Percentiles rank a stretch among this genome's conserved stretches.
Conservation (phyloP, 1,140 invertebrate species). For the Lordiphosa mommai region DNA sequence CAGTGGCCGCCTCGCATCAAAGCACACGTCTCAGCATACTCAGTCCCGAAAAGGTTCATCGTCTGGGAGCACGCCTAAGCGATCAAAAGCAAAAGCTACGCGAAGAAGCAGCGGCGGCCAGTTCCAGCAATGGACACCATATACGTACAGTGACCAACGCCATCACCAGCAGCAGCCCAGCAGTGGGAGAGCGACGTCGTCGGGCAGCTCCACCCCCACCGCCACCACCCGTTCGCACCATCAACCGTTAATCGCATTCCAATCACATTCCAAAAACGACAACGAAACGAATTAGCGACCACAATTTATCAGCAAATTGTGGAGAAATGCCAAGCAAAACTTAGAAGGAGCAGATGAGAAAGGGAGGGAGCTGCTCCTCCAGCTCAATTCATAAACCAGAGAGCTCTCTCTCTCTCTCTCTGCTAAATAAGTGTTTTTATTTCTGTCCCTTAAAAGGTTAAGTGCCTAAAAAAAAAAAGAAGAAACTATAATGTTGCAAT, state of each 20-base stretch:
- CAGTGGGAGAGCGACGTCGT: background rate
- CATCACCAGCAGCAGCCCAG: background rate
- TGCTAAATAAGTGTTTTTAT: too few relatives aligned
- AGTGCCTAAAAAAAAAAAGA: constrained; percentile 8
- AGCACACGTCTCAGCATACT: constrained; percentile 60
- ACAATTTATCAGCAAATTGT: too few relatives aligned
- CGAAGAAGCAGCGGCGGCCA: constrained; percentile 36
- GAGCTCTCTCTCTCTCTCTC: too few relatives aligned
- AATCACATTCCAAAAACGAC: too few relatives aligned
- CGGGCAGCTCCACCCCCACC: too few relatives aligned
- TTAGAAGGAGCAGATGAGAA: too few relatives aligned
- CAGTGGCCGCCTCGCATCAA: constrained; percentile 26
- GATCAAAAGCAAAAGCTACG: constrained; percentile 69
- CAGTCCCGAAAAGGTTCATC: constrained; percentile 76
- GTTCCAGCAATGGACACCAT: constrained; percentile 7
- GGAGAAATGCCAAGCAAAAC: too few relatives aligned
- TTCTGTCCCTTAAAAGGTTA: too few relatives aligned
- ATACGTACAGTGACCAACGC: background rate
- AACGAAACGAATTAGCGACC: too few relatives aligned
- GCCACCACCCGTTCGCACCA: too few relatives aligned
- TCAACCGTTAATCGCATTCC: background rate
- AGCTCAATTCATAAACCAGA: too few relatives aligned
- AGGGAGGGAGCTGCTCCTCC: too few relatives aligned
- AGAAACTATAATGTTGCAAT: constrained; percentile 64
- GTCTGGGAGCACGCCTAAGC: constrained; percentile 61